These are phyloP conservation scores for Terrapene triunguis DNA, from an alignment of 2,113 vertebrate species.

Conservation along the genomic window DNA sequence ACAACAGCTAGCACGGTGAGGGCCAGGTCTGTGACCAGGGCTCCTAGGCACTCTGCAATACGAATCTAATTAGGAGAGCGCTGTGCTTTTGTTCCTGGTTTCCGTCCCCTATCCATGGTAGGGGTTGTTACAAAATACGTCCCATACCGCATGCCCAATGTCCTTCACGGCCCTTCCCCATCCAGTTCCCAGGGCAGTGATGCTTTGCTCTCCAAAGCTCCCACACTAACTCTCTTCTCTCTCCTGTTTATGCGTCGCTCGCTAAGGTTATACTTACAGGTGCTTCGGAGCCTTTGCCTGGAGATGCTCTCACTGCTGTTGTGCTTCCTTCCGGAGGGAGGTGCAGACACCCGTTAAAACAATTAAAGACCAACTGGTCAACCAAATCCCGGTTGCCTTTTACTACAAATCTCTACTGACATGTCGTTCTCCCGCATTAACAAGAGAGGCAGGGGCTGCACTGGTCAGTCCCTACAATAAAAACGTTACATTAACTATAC, in stretches of 20 bases:
- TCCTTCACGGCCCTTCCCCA: not conserved
- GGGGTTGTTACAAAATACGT: not conserved
- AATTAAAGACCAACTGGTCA: not conserved
- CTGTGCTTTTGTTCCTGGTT: not conserved
- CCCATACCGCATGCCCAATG: not conserved
- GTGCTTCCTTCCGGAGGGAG: conserved; percentile 11
- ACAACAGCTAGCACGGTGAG: rapidly evolving
- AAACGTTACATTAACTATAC: not conserved
- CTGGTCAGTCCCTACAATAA: rapidly evolving
- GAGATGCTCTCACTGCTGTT: not conserved
- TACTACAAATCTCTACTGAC: rapidly evolving
- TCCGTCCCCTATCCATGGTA: not conserved
- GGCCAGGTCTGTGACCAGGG: not conserved
- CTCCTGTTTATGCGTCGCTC: not conserved
- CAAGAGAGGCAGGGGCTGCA: not conserved
- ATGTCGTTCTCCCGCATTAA: not conserved
- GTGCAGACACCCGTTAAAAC: not conserved
- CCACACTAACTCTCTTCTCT: rapidly evolving
- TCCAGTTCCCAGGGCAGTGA: not conserved
- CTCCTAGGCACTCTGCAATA: not conserved
- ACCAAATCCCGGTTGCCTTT: not conserved
- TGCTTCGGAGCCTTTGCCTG: not conserved
- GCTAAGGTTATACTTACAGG: not conserved
- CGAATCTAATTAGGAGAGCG: not conserved
- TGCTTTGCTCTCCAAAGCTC: not conserved